These are phyloP conservation scores for Cirrhinus molitorella DNA, from an alignment of 2,797 vertebrate species.

Conservation along the genomic window DNA sequence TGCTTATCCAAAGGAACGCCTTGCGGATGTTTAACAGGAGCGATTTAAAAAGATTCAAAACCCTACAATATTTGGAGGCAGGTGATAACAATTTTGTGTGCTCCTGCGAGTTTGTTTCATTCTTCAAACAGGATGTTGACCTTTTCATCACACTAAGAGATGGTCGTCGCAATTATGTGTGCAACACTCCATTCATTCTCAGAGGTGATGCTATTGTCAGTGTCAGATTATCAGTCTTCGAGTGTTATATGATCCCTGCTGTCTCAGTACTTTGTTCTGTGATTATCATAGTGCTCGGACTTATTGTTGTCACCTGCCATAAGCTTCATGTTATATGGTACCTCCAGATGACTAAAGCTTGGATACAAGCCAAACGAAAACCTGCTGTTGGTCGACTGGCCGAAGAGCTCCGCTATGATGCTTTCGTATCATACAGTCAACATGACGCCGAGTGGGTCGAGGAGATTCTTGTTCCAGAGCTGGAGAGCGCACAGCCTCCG, in stretches of 20 bases:
- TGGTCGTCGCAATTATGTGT: slow-evolving; percentile 75
- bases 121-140: slow-evolving; percentile 53
- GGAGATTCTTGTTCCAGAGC: slow-evolving; percentile 77
- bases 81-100: slow-evolving; percentile 80
- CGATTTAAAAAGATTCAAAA: slow-evolving; percentile 70
- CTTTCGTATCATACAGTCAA: slow-evolving; percentile 85
- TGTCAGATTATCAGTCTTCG: slow-evolving; percentile 64
- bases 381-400: slow-evolving; percentile 60
- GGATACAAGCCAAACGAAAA: slow-evolving; percentile 81
- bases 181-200: slow-evolving; percentile 77
- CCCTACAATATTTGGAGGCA: slow-evolving; percentile 74
- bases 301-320: slow-evolving; percentile 63
- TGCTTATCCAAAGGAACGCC: slow-evolving; percentile 75
- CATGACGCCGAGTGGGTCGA: slow-evolving; percentile 84
- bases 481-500: slow-evolving; percentile 77
- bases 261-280: slow-evolving; percentile 68
- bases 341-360: slow-evolving; percentile 82
- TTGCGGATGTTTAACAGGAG: slow-evolving; percentile 72
- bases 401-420: slow-evolving; percentile 72
- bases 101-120: slow-evolving; percentile 81
- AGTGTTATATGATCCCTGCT: slow-evolving; percentile 73
- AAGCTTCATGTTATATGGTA: slow-evolving; percentile 81
- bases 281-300: slow-evolving; percentile 63
- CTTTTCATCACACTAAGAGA: slow-evolving; percentile 64
- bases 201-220: slow-evolving; percentile 66